These are phyloP conservation scores for Dendroctonus valens DNA, from an alignment of 1,140 invertebrate genomes.

Conservation along the genomic window DNA sequence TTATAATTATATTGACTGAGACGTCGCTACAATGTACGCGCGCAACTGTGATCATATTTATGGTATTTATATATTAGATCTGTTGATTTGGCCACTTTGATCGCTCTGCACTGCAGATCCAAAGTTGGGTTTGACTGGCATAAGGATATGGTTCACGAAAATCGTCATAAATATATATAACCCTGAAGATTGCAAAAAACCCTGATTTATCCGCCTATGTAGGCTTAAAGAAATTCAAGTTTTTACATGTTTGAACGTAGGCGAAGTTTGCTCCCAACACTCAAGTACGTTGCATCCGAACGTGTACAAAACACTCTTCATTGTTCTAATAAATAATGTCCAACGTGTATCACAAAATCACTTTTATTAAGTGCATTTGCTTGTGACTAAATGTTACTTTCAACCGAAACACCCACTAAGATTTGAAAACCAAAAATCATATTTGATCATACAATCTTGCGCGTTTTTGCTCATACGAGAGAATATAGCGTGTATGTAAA, in stretches of 20 bases:
- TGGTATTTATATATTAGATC: slow-evolving; percentile 51
- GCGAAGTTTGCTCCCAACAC: no score
- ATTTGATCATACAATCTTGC: neutral
- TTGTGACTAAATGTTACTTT: slow-evolving; percentile 15
- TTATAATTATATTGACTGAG: slow-evolving; percentile 51
- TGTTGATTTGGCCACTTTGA: slow-evolving; percentile 38
- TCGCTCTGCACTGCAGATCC: neutral
- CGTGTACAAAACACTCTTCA: no score
- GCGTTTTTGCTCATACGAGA: slow-evolving; percentile 40
- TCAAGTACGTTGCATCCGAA: no score
- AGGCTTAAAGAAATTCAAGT: no score
- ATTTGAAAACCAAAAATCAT: slow-evolving; percentile 9
- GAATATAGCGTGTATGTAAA: slow-evolving; percentile 35
- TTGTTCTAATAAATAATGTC: no score
- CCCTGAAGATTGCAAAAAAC: slow-evolving; percentile 10
- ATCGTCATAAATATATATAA: slow-evolving; percentile 16
- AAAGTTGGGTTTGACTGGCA: slow-evolving; percentile 30
- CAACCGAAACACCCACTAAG: slow-evolving; percentile 16
- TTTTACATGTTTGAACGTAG: no score
- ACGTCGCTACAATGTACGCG: slow-evolving; percentile 39
- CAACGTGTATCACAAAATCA: slow-evolving; percentile 9
- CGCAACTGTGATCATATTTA: slow-evolving; percentile 51
- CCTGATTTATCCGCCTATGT: slow-evolving; percentile 14
- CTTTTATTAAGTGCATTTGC: slow-evolving; percentile 4
- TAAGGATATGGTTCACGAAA: slow-evolving; percentile 40